Conservation (phyloP, 2,888 invertebrate species). For the Perizoma affinitatum region DNA sequence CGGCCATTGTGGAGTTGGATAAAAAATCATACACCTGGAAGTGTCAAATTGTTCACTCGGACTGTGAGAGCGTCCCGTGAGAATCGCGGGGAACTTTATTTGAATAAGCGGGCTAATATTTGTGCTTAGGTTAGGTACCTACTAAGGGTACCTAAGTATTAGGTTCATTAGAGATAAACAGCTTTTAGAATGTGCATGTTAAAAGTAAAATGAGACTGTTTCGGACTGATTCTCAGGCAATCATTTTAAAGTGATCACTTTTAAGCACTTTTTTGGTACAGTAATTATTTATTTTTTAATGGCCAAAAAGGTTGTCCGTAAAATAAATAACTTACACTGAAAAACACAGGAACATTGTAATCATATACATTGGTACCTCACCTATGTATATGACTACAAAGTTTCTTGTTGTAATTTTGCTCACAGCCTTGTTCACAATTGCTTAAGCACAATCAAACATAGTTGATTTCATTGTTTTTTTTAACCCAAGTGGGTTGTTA, state of each 20-base stretch:
- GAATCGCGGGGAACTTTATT: conserved; percentile 55
- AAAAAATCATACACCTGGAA: conserved; percentile 83
- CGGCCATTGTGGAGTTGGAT: conserved; percentile 67
- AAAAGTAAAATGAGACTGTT: conserved; percentile 1
- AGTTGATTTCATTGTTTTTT: conserved; percentile 50
- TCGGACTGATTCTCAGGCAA: conserved; percentile 3
- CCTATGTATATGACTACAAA: background rate
- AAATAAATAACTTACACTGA: background rate
- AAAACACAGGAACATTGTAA: no score
- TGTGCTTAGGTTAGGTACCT: conserved; percentile 30
- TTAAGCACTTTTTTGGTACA: background rate
- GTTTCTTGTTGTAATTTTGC: conserved; percentile 20
- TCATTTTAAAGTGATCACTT: conserved; percentile 1
- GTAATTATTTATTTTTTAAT: background rate
- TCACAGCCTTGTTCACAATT: conserved; percentile 31
- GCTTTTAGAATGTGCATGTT: conserved; percentile 10
- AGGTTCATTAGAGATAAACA: conserved; percentile 7
- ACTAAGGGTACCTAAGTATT: conserved; percentile 4
- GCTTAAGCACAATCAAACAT: conserved; percentile 37
- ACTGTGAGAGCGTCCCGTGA: conserved; percentile 73
- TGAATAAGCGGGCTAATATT: conserved; percentile 43
- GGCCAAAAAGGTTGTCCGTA: background rate
- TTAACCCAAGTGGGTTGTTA: conserved; percentile 53
- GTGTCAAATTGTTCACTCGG: conserved; percentile 83
- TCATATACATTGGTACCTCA: no score